These are phyloP conservation scores for Merodon equestris DNA, from an alignment of 2,888 invertebrate genomes.

Conservation along the genomic window DNA sequence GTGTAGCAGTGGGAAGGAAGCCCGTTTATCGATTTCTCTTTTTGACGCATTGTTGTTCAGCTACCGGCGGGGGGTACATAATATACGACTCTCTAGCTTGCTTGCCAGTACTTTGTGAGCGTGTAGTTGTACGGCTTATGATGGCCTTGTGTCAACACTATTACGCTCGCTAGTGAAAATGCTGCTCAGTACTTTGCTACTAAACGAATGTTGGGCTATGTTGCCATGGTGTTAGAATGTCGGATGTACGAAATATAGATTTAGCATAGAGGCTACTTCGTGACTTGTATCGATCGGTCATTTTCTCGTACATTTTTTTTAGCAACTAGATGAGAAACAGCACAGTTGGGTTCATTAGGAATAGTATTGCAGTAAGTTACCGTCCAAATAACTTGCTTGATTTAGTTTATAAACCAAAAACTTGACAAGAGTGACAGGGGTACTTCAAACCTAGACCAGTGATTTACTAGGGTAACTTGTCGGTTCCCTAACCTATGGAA, in stretches of 20 bases:
- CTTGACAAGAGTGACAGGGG: too few species aligned
- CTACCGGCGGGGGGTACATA: conserved; percentile 16
- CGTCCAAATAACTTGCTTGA: too few species aligned
- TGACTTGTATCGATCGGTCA: too few species aligned
- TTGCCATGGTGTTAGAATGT: conserved; percentile 12
- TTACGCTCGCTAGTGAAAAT: conserved; percentile 31
- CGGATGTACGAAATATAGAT: conserved; percentile 2
- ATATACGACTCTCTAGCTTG: conserved; percentile 21
- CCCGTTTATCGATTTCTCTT: conserved; percentile 51
- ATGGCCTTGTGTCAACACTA: conserved; percentile 7
- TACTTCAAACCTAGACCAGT: too few species aligned
- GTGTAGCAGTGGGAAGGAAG: conserved; percentile 19
- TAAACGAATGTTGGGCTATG: conserved; percentile 15
- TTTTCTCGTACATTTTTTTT: too few species aligned
- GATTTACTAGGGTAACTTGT: too few species aligned
- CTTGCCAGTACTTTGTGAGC: not conserved
- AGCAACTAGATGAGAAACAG: too few species aligned
- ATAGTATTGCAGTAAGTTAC: too few species aligned
- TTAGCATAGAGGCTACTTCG: too few species aligned
- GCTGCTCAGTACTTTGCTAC: conserved; percentile 14
- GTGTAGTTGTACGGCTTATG: conserved; percentile 38
- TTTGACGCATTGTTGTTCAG: conserved; percentile 23
- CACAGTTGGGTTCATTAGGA: too few species aligned
- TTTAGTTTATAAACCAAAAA: too few species aligned
- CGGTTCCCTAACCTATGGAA: too few species aligned